Conservation (phyloP, 2,888 invertebrate genomes). For the Pyrocoelia pectoralis region DNA sequence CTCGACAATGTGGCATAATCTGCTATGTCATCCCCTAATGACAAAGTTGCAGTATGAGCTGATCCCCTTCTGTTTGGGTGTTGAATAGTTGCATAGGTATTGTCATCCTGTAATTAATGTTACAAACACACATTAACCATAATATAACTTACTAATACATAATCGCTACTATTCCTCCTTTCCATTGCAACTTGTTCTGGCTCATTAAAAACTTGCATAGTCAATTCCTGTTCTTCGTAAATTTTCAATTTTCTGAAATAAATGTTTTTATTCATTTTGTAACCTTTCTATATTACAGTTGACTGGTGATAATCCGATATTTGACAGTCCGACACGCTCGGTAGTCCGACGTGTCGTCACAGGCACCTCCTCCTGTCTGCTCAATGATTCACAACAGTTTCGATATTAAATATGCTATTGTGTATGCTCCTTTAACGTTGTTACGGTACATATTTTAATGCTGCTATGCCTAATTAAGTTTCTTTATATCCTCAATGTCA, state of each 20-base stretch:
- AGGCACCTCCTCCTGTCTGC: too few relatives aligned
- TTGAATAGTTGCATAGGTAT: conserved; percentile 83
- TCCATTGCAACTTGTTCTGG: conserved; percentile 65
- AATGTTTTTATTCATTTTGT: not conserved
- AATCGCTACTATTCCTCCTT: conserved; percentile 62
- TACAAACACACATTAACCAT: too few relatives aligned
- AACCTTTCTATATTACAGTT: too few relatives aligned
- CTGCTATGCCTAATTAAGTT: too few relatives aligned
- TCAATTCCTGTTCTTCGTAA: conserved; percentile 91
- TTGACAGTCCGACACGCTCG: too few relatives aligned
- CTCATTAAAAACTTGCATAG: conserved; percentile 91
- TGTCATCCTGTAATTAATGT: conserved; percentile 66
- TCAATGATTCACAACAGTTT: too few relatives aligned
- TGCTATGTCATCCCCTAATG: conserved; percentile 63
- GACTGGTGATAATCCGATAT: too few relatives aligned
- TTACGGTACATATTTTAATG: too few relatives aligned
- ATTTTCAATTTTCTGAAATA: conserved; percentile 77
- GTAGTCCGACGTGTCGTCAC: too few relatives aligned
- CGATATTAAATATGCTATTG: too few relatives aligned
- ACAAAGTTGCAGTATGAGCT: conserved; percentile 58
- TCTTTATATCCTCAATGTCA: too few relatives aligned
- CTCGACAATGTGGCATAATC: conserved; percentile 73
- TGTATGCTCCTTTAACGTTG: too few relatives aligned
- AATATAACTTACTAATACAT: conserved; percentile 56
- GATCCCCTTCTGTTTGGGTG: conserved; percentile 66